Percentiles rank a stretch among this genome's conserved stretches.
These are phyloP conservation scores for Caenorhabditis imperialis DNA, from an alignment of 2,888 invertebrate species.

Conservation along the genomic window DNA sequence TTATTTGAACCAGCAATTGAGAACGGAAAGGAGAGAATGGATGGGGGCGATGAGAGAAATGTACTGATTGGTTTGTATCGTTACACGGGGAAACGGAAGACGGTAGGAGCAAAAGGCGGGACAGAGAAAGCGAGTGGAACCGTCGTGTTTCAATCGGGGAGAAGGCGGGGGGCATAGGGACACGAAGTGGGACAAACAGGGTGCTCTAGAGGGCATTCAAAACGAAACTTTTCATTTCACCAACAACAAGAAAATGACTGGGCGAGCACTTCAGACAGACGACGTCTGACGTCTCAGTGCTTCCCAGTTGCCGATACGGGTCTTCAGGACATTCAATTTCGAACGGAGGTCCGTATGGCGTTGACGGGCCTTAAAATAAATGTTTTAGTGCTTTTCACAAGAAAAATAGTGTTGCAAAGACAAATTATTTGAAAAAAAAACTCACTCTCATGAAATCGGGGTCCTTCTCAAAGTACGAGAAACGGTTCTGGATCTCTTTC, in stretches of 20 bases:
- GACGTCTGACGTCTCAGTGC: constrained; percentile 21
- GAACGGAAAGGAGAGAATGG: constrained; percentile 41
- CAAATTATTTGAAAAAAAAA: constrained; percentile 8
- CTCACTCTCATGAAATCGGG: constrained; percentile 59
- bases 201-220: constrained; percentile 9
- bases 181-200: constrained; percentile 1
- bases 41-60: constrained; percentile 15
- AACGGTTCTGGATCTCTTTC: constrained; percentile 31
- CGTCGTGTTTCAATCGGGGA: constrained; percentile 39
- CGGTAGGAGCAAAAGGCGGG: background rate
- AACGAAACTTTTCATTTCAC: too few species aligned
- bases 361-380: constrained; percentile 60
- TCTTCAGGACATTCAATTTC: constrained; percentile 67
- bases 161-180: background rate
- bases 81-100: constrained; percentile 26
- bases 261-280: constrained; percentile 9
- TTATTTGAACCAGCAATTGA: constrained; percentile 50
- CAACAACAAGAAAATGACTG: too few species aligned
- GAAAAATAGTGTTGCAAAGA: background rate
- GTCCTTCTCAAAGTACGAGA: constrained; percentile 58
- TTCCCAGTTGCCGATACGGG: constrained; percentile 66
- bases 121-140: constrained; percentile 38
- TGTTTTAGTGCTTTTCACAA: constrained; percentile 23
- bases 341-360: constrained; percentile 68
- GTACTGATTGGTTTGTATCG: constrained; percentile 39